Evolutionary conservation across 2,113 vertebrate species (phyloP), one percentile per base, ranked within the genome.

Genomic region (Colistium nudipinnis): DNA sequence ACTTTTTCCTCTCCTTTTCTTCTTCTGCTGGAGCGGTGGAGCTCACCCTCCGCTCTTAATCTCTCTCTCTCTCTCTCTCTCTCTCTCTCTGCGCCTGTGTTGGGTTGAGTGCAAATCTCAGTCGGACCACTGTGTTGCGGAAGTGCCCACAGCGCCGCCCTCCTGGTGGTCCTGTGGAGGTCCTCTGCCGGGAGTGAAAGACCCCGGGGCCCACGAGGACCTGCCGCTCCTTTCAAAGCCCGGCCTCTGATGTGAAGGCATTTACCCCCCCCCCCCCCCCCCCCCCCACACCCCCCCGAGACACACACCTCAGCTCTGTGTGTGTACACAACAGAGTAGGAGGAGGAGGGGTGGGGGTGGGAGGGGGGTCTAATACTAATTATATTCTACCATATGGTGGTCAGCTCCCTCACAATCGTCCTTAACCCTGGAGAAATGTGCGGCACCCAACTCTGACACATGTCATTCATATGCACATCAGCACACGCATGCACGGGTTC

Each of bases 351-450:
- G 92, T 94, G 17, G 95, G 94, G 95, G 95, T 91, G 93, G 86
- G 92, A 95, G 90, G 83, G 89, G 90, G 91, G 92, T 94, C 92
- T 89, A 93, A 95, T 95, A 95, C 95, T 98, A 96, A 99, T 99
- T 98, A 97, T 98, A 97, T 97, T 95, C 94, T 76, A 88, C 96
- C 97, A 98, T 98, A 98, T 98, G 96, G 95, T 93, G 93, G 89
- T 90, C 76, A 51, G 91, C 93, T 93, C 90, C 88, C 88, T 90
- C 93, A 95, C 94, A 96, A 94, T 96, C 91, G 75, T 74, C 83
- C 76, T 17, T 86, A 77, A 84, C 81, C 84, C 87, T 89, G 94
- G 93, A 93, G 92, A 94, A 94, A 94, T 94, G 91, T 68, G 84
- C 79, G 84, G 75, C 27, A 55, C 47, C 76, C 74, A 53, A 74